Conservation (phyloP, 2,113 vertebrate species). For the Leptodactylus fuscus region DNA sequence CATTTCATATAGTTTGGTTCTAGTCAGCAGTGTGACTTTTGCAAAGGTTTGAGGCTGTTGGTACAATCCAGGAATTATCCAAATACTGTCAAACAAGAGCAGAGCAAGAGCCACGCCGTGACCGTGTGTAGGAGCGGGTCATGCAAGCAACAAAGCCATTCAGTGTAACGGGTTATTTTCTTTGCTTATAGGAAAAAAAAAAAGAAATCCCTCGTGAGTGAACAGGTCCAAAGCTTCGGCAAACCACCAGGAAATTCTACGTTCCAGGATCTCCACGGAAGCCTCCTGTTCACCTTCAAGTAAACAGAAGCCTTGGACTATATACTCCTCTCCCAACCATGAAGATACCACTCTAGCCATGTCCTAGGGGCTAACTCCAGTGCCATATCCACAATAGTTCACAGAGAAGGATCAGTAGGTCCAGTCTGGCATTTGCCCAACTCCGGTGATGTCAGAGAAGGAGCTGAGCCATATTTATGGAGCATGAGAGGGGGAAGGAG, state of each 20-base stretch:
- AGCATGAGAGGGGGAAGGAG: constrained; percentile 35
- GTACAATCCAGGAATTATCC: constrained; percentile 19
- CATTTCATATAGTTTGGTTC: constrained; percentile 10
- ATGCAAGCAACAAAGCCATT: constrained; percentile 52
- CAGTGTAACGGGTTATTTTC: constrained; percentile 16
- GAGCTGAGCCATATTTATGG: constrained; percentile 13
- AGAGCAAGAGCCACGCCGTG: background rate
- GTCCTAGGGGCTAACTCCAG: constrained; percentile 3
- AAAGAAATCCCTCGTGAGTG: background rate
- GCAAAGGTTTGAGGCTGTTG: constrained; percentile 35
- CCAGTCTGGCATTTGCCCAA: constrained; percentile 1
- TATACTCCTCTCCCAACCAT: constrained; percentile 1
- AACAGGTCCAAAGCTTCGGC: constrained; percentile 1
- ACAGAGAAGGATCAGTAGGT: constrained; percentile 31
- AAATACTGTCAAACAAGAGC: background rate
- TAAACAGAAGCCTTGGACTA: constrained; percentile 27
- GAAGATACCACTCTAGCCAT: constrained; percentile 1
- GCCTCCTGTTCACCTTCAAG: constrained; percentile 29
- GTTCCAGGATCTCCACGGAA: background rate
- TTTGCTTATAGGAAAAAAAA: constrained; percentile 19
- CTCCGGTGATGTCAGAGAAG: background rate
- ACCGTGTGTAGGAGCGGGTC: background rate
- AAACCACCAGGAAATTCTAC: background rate
- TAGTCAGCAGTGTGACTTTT: background rate
- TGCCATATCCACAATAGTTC: background rate